A percentile compares a stretch with the other conserved stretches of the same genome.
Evolutionary conservation across 2,113 vertebrate genomes (phyloP).

Genomic region (Chamaetylas fuelleborni): DNA sequence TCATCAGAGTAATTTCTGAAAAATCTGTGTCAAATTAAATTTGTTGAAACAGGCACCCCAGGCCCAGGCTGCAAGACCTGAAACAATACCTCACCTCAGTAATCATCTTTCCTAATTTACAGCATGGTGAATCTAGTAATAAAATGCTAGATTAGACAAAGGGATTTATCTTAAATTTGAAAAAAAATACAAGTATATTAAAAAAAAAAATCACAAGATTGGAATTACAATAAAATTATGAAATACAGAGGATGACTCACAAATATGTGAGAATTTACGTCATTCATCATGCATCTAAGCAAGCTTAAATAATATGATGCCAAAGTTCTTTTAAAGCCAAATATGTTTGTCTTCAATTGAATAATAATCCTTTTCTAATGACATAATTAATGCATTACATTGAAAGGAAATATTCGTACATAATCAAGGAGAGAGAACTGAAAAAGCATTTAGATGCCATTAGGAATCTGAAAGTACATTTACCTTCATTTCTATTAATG

Average conservation of each 20-base stretch:
- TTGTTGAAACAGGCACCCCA: neutral
- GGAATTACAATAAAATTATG: neutral
- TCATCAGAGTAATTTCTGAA: neutral
- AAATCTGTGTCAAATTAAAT: neutral
- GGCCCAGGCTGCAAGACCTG: neutral
- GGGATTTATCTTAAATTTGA: neutral
- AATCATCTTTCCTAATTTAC: neutral
- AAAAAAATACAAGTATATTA: neutral
- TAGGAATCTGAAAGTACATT: neutral
- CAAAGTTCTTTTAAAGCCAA: neutral
- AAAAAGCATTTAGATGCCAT: neutral
- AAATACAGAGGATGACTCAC: neutral
- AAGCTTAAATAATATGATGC: neutral
- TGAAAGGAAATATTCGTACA: neutral
- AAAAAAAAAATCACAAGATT: neutral
- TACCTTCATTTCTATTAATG: slow-evolving; percentile 19
- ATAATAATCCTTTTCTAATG: neutral
- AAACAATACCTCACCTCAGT: neutral
- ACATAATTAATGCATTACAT: neutral
- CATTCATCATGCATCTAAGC: neutral
- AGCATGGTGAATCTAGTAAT: neutral
- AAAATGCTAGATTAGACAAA: neutral
- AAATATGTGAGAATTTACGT: neutral
- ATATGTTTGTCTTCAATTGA: neutral
- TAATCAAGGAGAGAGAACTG: neutral